phyloP scores from a whole-genome alignment of 2,113 vertebrate genomes.

The Bothrops jararaca region DNA sequence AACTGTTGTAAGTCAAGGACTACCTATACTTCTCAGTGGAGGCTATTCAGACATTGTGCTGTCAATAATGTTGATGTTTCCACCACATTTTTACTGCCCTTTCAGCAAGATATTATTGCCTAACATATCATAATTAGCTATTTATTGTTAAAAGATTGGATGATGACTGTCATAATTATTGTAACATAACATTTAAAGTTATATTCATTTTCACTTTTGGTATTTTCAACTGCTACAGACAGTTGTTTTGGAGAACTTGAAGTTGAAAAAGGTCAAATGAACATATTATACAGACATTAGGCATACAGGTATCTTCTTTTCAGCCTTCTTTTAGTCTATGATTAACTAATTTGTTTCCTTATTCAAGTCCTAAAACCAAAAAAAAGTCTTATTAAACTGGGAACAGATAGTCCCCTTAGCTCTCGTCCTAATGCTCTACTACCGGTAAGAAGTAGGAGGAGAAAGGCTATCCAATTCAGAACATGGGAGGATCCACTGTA shows the following conservation, averaged over 20 bases:
- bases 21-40: background rate
- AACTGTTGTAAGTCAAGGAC: background rate
- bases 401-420: background rate
- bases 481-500: background rate
- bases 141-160: background rate
- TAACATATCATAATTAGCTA: background rate
- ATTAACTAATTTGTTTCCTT: background rate
- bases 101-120: background rate
- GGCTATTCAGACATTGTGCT: background rate
- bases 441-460: background rate
- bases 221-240: background rate
- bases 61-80: background rate
- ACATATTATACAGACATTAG: background rate
- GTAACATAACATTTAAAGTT: background rate
- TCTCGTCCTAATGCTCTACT: background rate
- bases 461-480: background rate
- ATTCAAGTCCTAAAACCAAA: background rate
- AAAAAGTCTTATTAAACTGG: background rate
- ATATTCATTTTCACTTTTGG: background rate
- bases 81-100: background rate
- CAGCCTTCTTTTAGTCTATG: background rate
- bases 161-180: background rate
- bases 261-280: background rate
- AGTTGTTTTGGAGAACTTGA: background rate
- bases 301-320: background rate